Percentiles rank a stretch among this genome's conserved stretches.
Conservation (phyloP, 1,140 invertebrate species). For the Drosophila orosa region DNA sequence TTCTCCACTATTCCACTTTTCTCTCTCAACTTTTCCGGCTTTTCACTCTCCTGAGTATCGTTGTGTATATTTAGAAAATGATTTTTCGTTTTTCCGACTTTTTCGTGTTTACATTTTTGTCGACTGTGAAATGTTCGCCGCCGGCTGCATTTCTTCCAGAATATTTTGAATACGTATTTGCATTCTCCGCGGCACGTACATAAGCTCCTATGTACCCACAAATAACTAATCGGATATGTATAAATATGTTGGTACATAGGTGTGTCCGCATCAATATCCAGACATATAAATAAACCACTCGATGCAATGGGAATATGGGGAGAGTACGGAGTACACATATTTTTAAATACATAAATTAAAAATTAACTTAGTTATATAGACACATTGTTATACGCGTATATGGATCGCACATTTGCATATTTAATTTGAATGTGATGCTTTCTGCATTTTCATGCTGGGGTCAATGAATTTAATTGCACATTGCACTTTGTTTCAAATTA, state of each 20-base stretch:
- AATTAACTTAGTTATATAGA: conserved; percentile 30
- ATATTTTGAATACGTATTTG: conserved; percentile 51
- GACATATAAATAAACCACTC: conserved; percentile 25
- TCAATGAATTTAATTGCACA: conserved; percentile 68
- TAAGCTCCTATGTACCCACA: conserved; percentile 25
- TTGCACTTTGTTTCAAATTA: conserved; percentile 41
- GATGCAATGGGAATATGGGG: conserved; percentile 9
- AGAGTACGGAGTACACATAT: conserved; percentile 17
- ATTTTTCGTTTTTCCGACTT: conserved; percentile 72
- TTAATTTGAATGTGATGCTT: conserved; percentile 62
- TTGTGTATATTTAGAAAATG: conserved; percentile 78
- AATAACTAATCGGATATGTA: conserved; percentile 20
- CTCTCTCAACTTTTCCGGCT: conserved; percentile 5
- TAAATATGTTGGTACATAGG: conserved; percentile 23
- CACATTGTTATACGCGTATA: conserved; percentile 28
- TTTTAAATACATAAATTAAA: conserved; percentile 35
- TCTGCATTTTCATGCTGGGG: conserved; percentile 49
- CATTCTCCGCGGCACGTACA: conserved; percentile 37
- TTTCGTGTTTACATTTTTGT: conserved; percentile 72
- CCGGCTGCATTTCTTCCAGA: conserved; percentile 79
- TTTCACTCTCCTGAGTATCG: conserved; percentile 39
- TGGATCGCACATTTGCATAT: conserved; percentile 65
- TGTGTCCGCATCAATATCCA: conserved; percentile 32
- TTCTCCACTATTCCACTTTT: neutral
- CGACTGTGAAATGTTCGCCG: conserved; percentile 66